phyloP scores from a whole-genome alignment of 1,140 invertebrate genomes.

The Coelopa frigida region DNA sequence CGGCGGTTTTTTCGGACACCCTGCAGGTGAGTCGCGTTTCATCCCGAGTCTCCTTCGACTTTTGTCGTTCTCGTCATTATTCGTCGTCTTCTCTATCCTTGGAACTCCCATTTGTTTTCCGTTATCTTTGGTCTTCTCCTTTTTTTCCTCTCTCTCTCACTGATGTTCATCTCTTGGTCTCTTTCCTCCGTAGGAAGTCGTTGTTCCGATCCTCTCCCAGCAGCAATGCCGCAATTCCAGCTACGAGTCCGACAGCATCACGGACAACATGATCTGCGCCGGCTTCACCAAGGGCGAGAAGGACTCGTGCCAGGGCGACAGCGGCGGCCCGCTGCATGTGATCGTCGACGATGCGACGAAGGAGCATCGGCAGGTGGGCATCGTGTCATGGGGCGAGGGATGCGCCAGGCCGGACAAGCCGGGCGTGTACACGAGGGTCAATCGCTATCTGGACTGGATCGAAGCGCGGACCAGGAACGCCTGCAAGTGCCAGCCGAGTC shows the following conservation, averaged over 20 bases:
- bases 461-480: slow-evolving; percentile 56
- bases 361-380: slow-evolving; percentile 45
- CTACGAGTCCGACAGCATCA: slow-evolving; percentile 62
- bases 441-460: slow-evolving; percentile 69
- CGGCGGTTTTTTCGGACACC: slow-evolving; percentile 50
- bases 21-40: slow-evolving; percentile 45
- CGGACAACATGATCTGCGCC: slow-evolving; percentile 82
- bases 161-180: too few relatives aligned
- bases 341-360: slow-evolving; percentile 31
- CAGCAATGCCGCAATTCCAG: slow-evolving; percentile 58
- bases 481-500: too few relatives aligned
- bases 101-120: too few relatives aligned
- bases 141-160: too few relatives aligned
- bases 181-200: slow-evolving; percentile 46
- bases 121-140: too few relatives aligned
- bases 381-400: slow-evolving; percentile 73
- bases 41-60: too few relatives aligned
- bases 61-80: too few relatives aligned
- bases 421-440: slow-evolving; percentile 79
- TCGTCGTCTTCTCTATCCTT: too few relatives aligned
- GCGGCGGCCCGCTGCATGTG: slow-evolving; percentile 59
- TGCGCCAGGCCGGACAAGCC: slow-evolving; percentile 72
- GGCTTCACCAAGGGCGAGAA: slow-evolving; percentile 66
- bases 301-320: slow-evolving; percentile 70
- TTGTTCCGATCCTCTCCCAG: slow-evolving; percentile 68